Base-by-base conservation (phyloP, 2,113 vertebrate genomes). In the Macquaria australasica region DNA sequence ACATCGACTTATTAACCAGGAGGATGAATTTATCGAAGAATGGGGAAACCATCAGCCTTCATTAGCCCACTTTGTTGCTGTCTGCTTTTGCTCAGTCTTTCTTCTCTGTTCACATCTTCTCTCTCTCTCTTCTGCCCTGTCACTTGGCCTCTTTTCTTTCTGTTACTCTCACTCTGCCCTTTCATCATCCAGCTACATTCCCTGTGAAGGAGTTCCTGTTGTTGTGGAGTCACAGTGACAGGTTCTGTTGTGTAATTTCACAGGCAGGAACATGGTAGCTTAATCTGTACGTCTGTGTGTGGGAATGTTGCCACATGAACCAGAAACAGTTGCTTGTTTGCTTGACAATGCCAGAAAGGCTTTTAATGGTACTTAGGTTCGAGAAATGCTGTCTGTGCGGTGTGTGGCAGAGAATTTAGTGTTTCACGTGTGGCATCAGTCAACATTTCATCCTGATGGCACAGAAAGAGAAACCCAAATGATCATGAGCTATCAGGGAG, bases 1-100 rank as follows among this genome's bases (percentile, higher is more conserved):
- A 79, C 51, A 51, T 21, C 73, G 50, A 68, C 68, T 82, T 67
- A 83, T 78, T 70, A 72, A 69, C 16, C 23, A 73, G 51, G 60
- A 73, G 41, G 58, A 23, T 28, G 63, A 60, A 20, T 71, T 84
- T 66, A 66, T 64, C 85, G 28, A 85, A 53, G 51, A n/a, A 37
- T 28, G 21, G 51, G 31, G 45, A 64, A 83, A 39, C 31, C 31
- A 8, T 45, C 69, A 16, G 51, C 37, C 37, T 56, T 75, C 3
- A 60, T 50, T 15, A 15, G 21, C 53, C 43, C 56, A 12, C n/a
- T 79, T 58, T 70, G 23, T 69, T 34, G 10, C 63, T n/a, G 21
- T 77, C 11, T n/a, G 2, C 51, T 34, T 63, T 12, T 21, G 7
- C 28, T 20, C 16, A 1, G n/a, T 73, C 28, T 45, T 59, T 59